Evolutionary conservation across 2,888 invertebrate species (phyloP).

Genomic region (Synergus umbraculus): DNA sequence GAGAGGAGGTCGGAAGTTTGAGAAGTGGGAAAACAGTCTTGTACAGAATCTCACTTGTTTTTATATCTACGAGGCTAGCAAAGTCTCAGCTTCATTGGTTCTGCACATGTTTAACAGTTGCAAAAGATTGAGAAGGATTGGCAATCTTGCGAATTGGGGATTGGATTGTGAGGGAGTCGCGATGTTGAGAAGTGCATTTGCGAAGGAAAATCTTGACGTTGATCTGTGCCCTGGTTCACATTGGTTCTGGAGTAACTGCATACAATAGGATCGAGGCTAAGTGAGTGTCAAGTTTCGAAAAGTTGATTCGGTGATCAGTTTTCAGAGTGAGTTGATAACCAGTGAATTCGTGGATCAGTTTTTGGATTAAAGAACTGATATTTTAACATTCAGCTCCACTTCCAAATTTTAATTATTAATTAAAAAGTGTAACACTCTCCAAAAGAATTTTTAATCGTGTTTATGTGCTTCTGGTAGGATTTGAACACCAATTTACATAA

Average conservation of each 20-base stretch:
- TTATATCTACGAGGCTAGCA: conserved; percentile 75
- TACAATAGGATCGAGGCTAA: conserved; percentile 59
- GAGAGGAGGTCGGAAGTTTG: conserved; percentile 42
- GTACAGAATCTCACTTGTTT: conserved; percentile 73
- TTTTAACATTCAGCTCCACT: neutral
- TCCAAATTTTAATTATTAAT: neutral
- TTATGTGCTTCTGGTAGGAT: too few species aligned
- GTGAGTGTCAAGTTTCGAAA: conserved; percentile 8
- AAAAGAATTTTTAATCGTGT: neutral
- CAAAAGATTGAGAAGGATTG: conserved; percentile 70
- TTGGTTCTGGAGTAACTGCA: conserved; percentile 76
- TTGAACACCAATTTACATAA: neutral
- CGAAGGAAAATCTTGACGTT: conserved; percentile 72
- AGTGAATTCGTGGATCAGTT: conserved; percentile 1
- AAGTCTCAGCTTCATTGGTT: conserved; percentile 71
- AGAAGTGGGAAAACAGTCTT: conserved; percentile 60
- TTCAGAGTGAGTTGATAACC: neutral
- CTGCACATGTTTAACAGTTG: conserved; percentile 72
- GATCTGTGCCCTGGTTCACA: conserved; percentile 75
- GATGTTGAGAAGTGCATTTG: conserved; percentile 68
- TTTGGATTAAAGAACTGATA: neutral
- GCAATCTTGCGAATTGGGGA: conserved; percentile 77
- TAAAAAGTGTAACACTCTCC: neutral
- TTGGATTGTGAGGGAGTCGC: conserved; percentile 72
- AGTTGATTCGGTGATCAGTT: neutral